These are phyloP conservation scores for Oncorhynchus kisutch DNA, from an alignment of 2,113 vertebrate genomes.

Conservation along the genomic window DNA sequence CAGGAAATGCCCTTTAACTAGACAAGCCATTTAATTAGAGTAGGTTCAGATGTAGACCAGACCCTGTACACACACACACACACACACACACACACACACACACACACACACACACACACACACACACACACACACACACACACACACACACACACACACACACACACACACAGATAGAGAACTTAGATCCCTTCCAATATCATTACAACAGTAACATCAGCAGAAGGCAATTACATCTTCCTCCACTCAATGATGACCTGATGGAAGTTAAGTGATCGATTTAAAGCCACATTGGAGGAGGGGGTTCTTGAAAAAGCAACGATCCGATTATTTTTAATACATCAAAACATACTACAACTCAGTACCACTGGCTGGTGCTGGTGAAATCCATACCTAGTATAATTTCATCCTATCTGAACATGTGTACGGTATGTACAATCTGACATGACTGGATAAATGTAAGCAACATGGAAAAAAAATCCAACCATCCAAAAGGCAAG, in stretches of 20 bases:
- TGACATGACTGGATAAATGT: too few relatives aligned
- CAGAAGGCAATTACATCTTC: conserved; percentile 62
- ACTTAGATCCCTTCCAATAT: background rate
- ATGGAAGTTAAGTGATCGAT: conserved; percentile 55
- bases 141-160: background rate
- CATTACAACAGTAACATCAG: conserved; percentile 34
- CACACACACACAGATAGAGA: too few relatives aligned
- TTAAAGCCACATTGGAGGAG: conserved; percentile 38
- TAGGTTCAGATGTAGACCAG: conserved; percentile 44
- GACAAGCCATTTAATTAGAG: conserved; percentile 58
- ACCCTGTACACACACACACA: conserved; percentile 10
- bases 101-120: conserved; percentile 1
- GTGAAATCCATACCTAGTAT: conserved; percentile 47
- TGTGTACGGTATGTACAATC: too few relatives aligned
- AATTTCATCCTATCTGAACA: conserved; percentile 9
- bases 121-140: background rate
- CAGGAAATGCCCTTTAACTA: conserved; percentile 30
- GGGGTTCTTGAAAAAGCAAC: conserved; percentile 44
- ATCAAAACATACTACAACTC: conserved; percentile 47
- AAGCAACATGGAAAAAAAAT: too few relatives aligned
- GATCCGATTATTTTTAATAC: conserved; percentile 53
- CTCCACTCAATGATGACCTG: conserved; percentile 53
- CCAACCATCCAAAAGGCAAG: too few relatives aligned
- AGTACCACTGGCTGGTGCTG: conserved; percentile 15
- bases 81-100: too few relatives aligned